Base-by-base conservation (phyloP, 2,113 vertebrate genomes). In the Himantopus leucocephalus region DNA sequence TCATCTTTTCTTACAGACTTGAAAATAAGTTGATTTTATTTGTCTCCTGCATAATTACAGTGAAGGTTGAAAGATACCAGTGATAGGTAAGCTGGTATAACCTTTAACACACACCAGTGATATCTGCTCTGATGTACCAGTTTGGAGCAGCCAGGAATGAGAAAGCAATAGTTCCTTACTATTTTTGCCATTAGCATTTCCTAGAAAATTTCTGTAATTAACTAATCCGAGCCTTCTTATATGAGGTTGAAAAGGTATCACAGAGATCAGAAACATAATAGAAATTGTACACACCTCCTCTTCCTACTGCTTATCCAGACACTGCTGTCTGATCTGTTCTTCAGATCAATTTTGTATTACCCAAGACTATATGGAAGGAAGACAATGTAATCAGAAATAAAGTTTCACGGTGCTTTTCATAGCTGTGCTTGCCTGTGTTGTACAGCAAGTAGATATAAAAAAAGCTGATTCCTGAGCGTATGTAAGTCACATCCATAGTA, bases 331-430 rank as follows among this genome's bases (percentile, higher is more conserved):
- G 93, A 96, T 94, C 81, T 96, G 85, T 95, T 96, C 86, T 93
- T 91, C 76, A 93, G 94, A 94, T 96, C 92, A 95, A 95, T 97
- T 93, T 92, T 92, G 53, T 87, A 90, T 95, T 96, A 91, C 74
- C 91, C 66, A 85, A 63, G 70, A 96, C 90, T 52, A 45, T 53
- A 52, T 45, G 72, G 78, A 92, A 94, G 86, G 73, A 70, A 96
- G 80, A 95, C 83, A 94, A 58, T 88, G 90, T 77, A 29, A 91
- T 85, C 73, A 19, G 80, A 95, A 97, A 79, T 92, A 93, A 79
- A 91, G 68, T 92, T 98, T 95, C 96, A 96, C 37, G 0, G 92
- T 97, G 96, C 80, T 95, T 96, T 97, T 96, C 97, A 92, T 83
- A 96, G 85, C 84, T 91, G 43, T 63, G 37, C 87, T 97, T 97